These are phyloP conservation scores for Ceratosolen solmsi DNA, from an alignment of 1,140 invertebrate genomes.

Conservation along the genomic window DNA sequence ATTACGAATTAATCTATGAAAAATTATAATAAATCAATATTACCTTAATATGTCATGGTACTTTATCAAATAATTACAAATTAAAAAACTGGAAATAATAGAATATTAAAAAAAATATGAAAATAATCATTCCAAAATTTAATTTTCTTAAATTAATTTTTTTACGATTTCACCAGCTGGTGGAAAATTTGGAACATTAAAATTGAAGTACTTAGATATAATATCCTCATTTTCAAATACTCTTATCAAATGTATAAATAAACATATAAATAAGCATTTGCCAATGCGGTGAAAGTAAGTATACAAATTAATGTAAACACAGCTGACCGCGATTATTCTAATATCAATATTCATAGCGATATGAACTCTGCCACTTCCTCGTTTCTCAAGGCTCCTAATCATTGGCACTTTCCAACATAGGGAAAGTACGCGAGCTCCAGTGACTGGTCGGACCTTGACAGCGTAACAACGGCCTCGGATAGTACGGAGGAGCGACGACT, in stretches of 20 bases:
- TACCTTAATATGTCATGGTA: neutral
- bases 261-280: neutral
- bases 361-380: neutral
- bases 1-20: too few relatives aligned
- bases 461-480: slow-evolving; percentile 61
- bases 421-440: slow-evolving; percentile 61
- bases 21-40: too few relatives aligned
- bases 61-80: neutral
- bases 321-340: neutral
- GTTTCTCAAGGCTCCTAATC: neutral
- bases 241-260: too few relatives aligned
- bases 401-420: neutral
- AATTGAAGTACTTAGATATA: too few relatives aligned
- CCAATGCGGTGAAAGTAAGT: neutral
- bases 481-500: slow-evolving; percentile 47
- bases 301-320: neutral
- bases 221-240: too few relatives aligned
- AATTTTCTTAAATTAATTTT: too few relatives aligned
- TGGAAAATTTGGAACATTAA: too few relatives aligned
- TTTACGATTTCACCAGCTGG: too few relatives aligned
- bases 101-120: too few relatives aligned
- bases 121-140: too few relatives aligned
- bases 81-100: neutral
- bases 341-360: neutral
- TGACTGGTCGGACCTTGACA: slow-evolving; percentile 69